These are phyloP conservation scores for Symphodus melops DNA, from an alignment of 2,113 vertebrate species.

Conservation along the genomic window DNA sequence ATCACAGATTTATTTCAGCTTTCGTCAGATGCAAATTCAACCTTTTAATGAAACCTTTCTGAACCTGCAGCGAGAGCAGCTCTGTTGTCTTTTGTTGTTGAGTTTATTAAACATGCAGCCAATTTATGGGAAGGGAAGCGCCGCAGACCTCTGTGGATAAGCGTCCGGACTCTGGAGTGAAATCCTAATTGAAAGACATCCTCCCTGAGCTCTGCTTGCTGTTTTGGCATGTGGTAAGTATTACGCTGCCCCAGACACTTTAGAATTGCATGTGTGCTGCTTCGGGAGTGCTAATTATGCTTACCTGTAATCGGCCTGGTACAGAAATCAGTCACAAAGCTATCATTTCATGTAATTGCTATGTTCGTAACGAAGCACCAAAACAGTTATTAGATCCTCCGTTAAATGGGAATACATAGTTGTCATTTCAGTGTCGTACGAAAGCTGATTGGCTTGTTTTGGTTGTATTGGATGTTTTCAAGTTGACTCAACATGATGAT, in stretches of 20 bases:
- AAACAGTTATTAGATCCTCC: background rate
- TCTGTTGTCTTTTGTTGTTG: background rate
- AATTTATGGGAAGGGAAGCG: slow-evolving; percentile 31
- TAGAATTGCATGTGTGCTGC: slow-evolving; percentile 36
- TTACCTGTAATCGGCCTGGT: slow-evolving; percentile 47
- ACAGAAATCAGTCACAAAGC: slow-evolving; percentile 21
- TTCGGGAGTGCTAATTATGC: slow-evolving; percentile 52
- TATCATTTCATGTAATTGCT: slow-evolving; percentile 52
- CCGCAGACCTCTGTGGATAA: slow-evolving; percentile 48
- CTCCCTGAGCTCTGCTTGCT: slow-evolving; percentile 46
- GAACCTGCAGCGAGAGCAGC: background rate
- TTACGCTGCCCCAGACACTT: slow-evolving; percentile 37
- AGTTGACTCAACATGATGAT: too few relatives aligned
- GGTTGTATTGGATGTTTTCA: background rate
- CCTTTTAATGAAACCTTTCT: too few relatives aligned
- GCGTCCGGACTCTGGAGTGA: slow-evolving; percentile 56
- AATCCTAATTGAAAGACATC: slow-evolving; percentile 68
- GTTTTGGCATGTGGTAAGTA: slow-evolving; percentile 56
- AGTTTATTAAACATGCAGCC: slow-evolving; percentile 9
- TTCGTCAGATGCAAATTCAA: too few relatives aligned
- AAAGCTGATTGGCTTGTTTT: background rate
- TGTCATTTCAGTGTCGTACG: background rate
- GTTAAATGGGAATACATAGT: background rate
- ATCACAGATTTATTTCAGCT: too few relatives aligned
- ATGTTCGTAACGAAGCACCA: slow-evolving; percentile 4